Evolutionary conservation across 2,888 invertebrate genomes (phyloP).

Genomic region (Amblyteles armatorius): DNA sequence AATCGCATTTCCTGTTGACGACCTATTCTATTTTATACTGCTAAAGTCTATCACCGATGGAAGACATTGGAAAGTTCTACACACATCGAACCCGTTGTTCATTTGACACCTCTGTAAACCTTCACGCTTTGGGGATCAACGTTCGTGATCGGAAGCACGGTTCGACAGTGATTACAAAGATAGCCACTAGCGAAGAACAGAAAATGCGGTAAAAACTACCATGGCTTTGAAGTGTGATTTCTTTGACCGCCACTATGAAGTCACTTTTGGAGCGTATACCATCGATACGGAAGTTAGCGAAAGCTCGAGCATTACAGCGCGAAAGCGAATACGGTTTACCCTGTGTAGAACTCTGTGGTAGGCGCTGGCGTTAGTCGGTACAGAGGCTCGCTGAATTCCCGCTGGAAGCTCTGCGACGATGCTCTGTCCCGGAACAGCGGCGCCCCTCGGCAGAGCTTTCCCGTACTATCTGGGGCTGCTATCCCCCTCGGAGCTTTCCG

Average conservation of each 20-base stretch:
- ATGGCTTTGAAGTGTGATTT: neutral
- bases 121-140: neutral
- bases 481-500: neutral
- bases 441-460: conserved; percentile 30
- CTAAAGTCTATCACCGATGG: neutral
- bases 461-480: neutral
- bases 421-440: neutral
- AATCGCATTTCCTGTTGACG: neutral
- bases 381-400: conserved; percentile 12
- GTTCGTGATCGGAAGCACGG: neutral
- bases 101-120: neutral
- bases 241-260: too few relatives aligned
- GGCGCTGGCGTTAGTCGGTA: conserved; percentile 38
- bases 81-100: neutral
- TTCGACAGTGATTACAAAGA: neutral
- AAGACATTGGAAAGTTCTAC: neutral
- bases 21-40: neutral
- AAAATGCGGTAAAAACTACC: neutral
- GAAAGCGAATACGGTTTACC: neutral
- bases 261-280: neutral
- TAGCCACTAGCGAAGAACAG: neutral
- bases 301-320: neutral
- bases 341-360: neutral
- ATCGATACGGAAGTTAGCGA: neutral
- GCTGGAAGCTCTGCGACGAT: conserved; percentile 7